Evolutionary conservation across 2,888 invertebrate species (phyloP).

Genomic region (Pemphredon lugubris): DNA sequence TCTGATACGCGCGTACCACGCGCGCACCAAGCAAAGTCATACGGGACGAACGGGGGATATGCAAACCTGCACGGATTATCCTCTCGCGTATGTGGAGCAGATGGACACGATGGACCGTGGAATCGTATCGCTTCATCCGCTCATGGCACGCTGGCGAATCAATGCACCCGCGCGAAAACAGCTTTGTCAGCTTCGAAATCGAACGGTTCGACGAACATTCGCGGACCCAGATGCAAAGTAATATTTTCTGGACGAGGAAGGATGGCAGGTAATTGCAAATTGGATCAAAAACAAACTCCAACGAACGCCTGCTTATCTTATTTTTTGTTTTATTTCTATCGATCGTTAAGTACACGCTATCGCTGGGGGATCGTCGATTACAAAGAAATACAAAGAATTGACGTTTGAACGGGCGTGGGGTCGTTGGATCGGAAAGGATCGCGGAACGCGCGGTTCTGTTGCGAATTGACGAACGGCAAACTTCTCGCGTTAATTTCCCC

Average conservation of each 20-base stretch:
- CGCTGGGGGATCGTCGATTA: no score
- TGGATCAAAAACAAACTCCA: no score
- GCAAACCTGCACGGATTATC: slow-evolving; percentile 9
- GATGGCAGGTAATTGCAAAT: no score
- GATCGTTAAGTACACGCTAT: no score
- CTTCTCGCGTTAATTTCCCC: not conserved
- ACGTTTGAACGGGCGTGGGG: not conserved
- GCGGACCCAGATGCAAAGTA: not conserved
- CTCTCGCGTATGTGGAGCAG: slow-evolving; percentile 1
- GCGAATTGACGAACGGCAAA: not conserved
- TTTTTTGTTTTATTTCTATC: no score
- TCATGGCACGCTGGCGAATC: not conserved
- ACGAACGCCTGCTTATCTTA: no score
- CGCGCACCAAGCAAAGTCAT: no score
- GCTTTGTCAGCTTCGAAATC: slow-evolving; percentile 13
- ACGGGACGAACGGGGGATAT: no score
- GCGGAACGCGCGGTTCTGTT: not conserved
- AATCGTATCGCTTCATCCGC: slow-evolving; percentile 25
- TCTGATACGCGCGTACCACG: no score
- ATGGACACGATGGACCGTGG: slow-evolving; percentile 18
- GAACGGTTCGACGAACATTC: slow-evolving; percentile 11
- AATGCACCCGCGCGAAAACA: slow-evolving; percentile 20
- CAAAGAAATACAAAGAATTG: no score
- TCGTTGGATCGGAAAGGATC: not conserved
- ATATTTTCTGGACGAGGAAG: slow-evolving; percentile 2